Base-by-base conservation (phyloP, 2,888 invertebrate species). In the Biston stratarius region DNA sequence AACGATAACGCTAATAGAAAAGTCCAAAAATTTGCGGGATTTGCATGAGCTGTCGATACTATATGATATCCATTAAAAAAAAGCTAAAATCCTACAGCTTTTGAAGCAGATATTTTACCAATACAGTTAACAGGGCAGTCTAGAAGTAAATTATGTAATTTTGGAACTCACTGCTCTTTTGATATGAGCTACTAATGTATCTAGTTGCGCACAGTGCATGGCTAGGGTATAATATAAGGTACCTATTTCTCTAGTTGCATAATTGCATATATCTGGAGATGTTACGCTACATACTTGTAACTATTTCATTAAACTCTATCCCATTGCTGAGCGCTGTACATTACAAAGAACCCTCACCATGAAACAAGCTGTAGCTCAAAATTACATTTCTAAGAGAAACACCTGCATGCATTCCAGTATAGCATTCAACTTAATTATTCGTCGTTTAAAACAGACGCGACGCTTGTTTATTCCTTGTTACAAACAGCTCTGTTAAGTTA, bases 381-480 rank as follows among this genome's bases (percentile, higher is more conserved):
- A 65, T 55, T 56, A 60, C 64, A 59, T 64, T 48, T 53, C 45
- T 34, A 33, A 53, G 42, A 55, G 53, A 56, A 65, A 60, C 65
- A 65, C 65, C 60, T 65, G 65, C 60, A 65, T 45, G 53, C 47
- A 38, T 53, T 33, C 42, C 51, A n/a, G n/a, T n/a, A 40, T 8
- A 15, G 40, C 15, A 38, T 42, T 45, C 58, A 14, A 44, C 52
- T 64, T 64, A 64, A 64, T 64, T 47, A 51, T 57, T 51, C 51
- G 7, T 51, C 51, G 38, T 52, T 24, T 63, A 51, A 57, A 45
- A 38, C 45, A 45, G 57, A 62, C 24, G 33, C 34, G 24, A 38
- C n/a, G 33, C 12, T 42, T 66, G 64, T 68, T 67, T 59, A 70
- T 69, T 68, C 69, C 62, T 70, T 67, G 67, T 71, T 24, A 24